Base-by-base conservation (phyloP, 2,888 invertebrate species). In the Parapristionchus giblindavisi region DNA sequence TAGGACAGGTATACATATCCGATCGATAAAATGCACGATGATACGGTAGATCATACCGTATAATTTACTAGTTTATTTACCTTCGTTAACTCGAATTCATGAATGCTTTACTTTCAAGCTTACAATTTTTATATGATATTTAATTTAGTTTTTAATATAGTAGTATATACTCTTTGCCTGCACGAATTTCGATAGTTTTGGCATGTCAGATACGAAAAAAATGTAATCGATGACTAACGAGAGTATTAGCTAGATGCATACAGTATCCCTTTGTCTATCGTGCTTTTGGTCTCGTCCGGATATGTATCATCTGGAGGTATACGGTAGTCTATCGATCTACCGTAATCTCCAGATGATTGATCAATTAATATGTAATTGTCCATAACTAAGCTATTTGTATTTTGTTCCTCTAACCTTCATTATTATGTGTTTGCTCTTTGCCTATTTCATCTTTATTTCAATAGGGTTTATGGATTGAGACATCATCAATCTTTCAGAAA, bases 401-500 rank as follows among this genome's bases (percentile, higher is more conserved):
- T n/a, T 65, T 43, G 63, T 32, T 65, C 29, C 43, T 40, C 63
- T 65, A n/a, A 65, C 36, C 43, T 43, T 43, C 43, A 43, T 14
- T 8, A 43, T 8, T 17, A 43, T 14, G 43, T 43, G 43, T 43
- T 17, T 43, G 43, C 11, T 17, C 17, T 17, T 43, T 17, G 43
- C 8, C 43, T 43, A 43, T 43, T 43, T 8, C 43, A 43, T 43
- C 43, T 36, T 5, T 32, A 40, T 3, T 43, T 43, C 27, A 24
- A 6, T 65, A 21, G 24, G 2, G 8, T 27, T 4, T 6, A 27
- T 8, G 3, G 3, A 3, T 27, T n/a, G n/a, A n/a, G n/a, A n/a
- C n/a, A n/a, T n/a, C n/a, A 51, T 14, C 72, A 52, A 63, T 21
- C 43, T 76, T 81, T 65, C 73, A 85, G 83, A 87, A 87, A 73